Evolutionary conservation across 2,113 vertebrate genomes (phyloP).

Genomic region (Ellobius talpinus): DNA sequence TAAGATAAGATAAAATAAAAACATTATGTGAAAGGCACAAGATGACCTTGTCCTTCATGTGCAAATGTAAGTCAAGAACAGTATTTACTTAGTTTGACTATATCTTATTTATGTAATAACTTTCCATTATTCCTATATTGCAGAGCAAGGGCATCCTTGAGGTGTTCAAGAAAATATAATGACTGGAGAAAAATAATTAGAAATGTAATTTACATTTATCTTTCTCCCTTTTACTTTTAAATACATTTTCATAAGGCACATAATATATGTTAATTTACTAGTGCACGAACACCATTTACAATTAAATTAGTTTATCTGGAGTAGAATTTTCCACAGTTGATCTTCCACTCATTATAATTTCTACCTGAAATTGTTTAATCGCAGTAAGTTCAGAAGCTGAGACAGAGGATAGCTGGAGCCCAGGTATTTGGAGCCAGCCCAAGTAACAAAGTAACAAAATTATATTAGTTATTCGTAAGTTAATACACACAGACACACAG

Average conservation of each 20-base stretch:
- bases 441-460: background rate
- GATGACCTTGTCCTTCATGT: background rate
- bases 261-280: background rate
- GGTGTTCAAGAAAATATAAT: background rate
- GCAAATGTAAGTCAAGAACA: background rate
- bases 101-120: constrained; percentile 9
- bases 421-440: background rate
- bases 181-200: background rate
- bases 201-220: constrained; percentile 1
- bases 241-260: constrained; percentile 3
- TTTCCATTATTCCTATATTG: background rate
- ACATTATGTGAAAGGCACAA: background rate
- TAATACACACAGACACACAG: background rate
- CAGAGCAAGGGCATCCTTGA: background rate
- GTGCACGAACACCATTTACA: background rate
- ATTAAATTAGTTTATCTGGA: constrained; percentile 3
- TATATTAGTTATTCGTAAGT: background rate
- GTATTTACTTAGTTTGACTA: constrained; percentile 39
- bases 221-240: background rate
- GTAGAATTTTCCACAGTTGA: background rate
- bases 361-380: background rate
- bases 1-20: background rate
- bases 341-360: background rate
- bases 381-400: background rate
- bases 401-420: background rate